Percentiles rank a stretch among this genome's conserved stretches.
Conservation (phyloP, 2,797 vertebrate genomes). For the Vespertilio murinus region DNA sequence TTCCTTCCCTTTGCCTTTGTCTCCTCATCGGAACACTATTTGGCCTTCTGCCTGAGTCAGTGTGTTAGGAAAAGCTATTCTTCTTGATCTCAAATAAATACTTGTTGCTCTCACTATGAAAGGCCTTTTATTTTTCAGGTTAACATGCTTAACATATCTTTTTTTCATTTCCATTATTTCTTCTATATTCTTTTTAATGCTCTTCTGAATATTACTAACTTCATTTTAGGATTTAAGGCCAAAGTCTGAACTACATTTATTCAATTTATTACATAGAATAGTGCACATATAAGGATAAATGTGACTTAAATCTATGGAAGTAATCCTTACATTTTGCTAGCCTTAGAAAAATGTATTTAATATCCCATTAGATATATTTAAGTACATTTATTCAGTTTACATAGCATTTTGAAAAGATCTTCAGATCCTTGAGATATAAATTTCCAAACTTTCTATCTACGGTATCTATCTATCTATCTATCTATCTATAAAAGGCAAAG, state of each 20-base stretch:
- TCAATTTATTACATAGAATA: neutral
- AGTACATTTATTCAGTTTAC: conserved; percentile 2
- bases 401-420: conserved; percentile 6
- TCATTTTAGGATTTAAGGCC: neutral
- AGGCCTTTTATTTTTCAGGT: neutral
- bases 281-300: neutral
- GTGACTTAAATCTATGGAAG: neutral
- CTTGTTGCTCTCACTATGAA: neutral
- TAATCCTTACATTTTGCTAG: conserved; percentile 6
- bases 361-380: neutral
- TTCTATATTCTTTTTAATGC: neutral
- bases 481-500: no score
- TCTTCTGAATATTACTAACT: neutral
- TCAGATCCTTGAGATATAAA: neutral
- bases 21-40: neutral
- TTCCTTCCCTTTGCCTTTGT: neutral
- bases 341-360: neutral
- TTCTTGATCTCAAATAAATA: neutral
- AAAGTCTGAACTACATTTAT: neutral
- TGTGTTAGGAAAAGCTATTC: neutral
- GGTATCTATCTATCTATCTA: no score
- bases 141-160: neutral
- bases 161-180: neutral
- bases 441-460: neutral
- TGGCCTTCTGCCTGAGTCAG: neutral